Base-by-base conservation (phyloP, 2,113 vertebrate species). In the Echinops telfairi region DNA sequence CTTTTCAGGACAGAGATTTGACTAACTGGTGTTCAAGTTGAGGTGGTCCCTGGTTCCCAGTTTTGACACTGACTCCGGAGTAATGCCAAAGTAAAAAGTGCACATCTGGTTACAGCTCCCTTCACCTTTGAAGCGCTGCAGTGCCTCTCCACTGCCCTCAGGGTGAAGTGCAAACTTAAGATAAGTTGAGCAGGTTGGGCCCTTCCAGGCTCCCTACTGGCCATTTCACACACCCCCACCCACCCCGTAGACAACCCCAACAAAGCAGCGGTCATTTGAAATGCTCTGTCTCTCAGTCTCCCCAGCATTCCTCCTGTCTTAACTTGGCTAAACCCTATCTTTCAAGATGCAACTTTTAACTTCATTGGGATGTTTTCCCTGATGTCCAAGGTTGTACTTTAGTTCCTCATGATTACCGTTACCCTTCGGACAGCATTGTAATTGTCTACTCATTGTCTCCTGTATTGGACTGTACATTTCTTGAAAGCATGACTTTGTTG, bases 271-370 rank as follows among this genome's bases (percentile, higher is more conserved):
- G n/a, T 22, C 71, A 84, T 91, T 78, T 33, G 84, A 66, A 77
- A 86, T 78, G 19, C 71, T 84, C 43, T 40, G 31, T 22, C 2
- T 2, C 73, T 66, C 1, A 29, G 31, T 15, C 53, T 86, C 8
- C 47, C 43, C 68, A 83, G 40, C 38, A 86, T 94, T 94, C 79
- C 36, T 85, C 25, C 87, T 88, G 64, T 31, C 88, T 90, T 58
- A 77, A 81, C 25, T 82, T 80, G 9, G 86, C 43, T 82, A 53
- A 92, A 29, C 58, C 12, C 36, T 81, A 73, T 73, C 62, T 88
- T 47, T 86, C 57, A 92, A 53, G 40, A 80, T 76, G 80, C 58
- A 88, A 88, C 27, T 70, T 57, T 83, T 86, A 79, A 60, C 9
- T 60, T 75, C 81, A 89, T 27, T 64, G 25, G 57, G 38, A 95